Evolutionary conservation across 2,888 invertebrate genomes (phyloP), one percentile per base, ranked within the genome.

Genomic region (Orgyia antiqua): DNA sequence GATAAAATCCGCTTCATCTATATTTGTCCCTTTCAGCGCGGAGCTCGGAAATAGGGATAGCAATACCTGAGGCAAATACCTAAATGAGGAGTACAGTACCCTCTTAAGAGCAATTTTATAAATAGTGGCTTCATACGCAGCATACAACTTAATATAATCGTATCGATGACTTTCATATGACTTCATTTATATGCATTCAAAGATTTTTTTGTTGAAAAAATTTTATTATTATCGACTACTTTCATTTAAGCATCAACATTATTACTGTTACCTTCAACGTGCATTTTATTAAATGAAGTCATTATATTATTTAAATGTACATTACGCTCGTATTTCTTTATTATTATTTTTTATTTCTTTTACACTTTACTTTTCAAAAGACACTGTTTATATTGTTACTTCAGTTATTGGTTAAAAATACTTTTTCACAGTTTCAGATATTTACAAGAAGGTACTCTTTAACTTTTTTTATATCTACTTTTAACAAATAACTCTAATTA

Each of bases 401-500:
- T 33, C 20, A 24, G 40, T 42, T 38, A 42, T 42, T 47, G 39
- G 42, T 69, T 68, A 66, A 66, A 68, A 64, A 61, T 57, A 60
- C 62, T 65, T 63, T 78, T 78, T 76, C 63, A 68, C 71, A 74
- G 62, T 80, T 79, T 78, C 77, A 77, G 77, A 76, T 77, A n/a
- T 68, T 70, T 53, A 15, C 56, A 50, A 58, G 58, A 67, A 82
- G 79, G 79, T 86, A 62, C 67, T 72, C 66, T 72, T 66, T 57
- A 41, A 64, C 65, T 71, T 68, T 61, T 67, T 35, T 34, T 64
- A 53, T 63, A 55, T 51, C 37, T 46, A 36, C 29, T 60, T 34
- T 67, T 77, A 77, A 78, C 77, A 76, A 73, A 68, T 78, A 78
- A 80, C 75, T 76, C 73, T 78, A 77, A 72, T 76, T 69, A 69